Evolutionary conservation across 1,140 invertebrate species (phyloP), one percentile per base, ranked within the genome.

Genomic region (Doryteuthis pealeii): DNA sequence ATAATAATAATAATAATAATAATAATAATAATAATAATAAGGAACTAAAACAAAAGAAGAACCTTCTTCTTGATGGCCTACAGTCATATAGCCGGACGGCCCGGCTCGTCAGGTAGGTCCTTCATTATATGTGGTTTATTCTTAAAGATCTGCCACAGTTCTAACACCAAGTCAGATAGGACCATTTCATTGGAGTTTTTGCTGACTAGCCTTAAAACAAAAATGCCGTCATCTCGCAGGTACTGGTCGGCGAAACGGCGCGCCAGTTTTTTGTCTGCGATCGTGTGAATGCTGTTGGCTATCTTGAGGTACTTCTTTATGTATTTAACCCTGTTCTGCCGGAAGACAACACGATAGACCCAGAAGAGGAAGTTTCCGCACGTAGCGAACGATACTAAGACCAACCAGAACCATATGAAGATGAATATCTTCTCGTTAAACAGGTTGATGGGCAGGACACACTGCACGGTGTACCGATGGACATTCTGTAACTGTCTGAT

Each of bases 361-460:
- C 85, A 87, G 78, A 83, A 78, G 5, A 85, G 70, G 77, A 87
- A 82, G 74, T 83, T 84, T 32, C 79, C 80, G n/a, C 70, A 69
- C 6, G 83, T 86, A 6, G 84, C 65, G 30, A 80, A 66, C 74
- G 83, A 81, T 58, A 87, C 83, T 32, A 86, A 73, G 68, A 85
- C 81, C 54, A 86, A 82, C 86, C 86, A 87, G 75, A 86, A 87
- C 86, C 85, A 87, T 8, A 87, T 76, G 77, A 87, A 85, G n/a
- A 84, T 83, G 76, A 86, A 87, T 74, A 90, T 90, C 79, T 90
- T 90, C 80, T 90, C 90, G 80, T 90, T 90, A 83, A 90, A 90
- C 35, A 90, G 84, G 77, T 90, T 90, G 79, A 90, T 90, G 32
- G 90, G 90, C 73, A 90, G 81, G 26, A 90, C 89, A 76, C 90